Base-by-base conservation (phyloP, 2,888 invertebrate genomes). In the Drosophila putrida region DNA sequence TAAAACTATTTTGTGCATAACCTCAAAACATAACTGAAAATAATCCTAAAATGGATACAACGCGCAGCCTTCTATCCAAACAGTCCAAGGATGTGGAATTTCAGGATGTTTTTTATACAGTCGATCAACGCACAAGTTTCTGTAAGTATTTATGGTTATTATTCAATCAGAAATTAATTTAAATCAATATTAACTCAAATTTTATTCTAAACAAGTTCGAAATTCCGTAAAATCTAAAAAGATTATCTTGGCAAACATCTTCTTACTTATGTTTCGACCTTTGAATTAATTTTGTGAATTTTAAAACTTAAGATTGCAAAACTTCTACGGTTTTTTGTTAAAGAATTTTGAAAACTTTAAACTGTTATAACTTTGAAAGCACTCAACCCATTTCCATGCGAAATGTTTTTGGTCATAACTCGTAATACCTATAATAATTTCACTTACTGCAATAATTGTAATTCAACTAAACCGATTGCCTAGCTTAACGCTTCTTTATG, bases 1-100 rank as follows among this genome's bases (percentile, higher is more conserved):
- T 63, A 62, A 66, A 57, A 8, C 11, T 8, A 4, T 31, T 38
- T 27, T 31, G 31, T 15, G 39, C 11, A 15, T 25, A 62, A 39
- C 20, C 55, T 25, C 28, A 36, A 55, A 54, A 25, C 11, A 39
- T 41, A 31, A 27, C 15, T 58, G 4, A 47, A 38, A 38, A 28
- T 20, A 11, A n/a, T 47, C 27, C 36, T 20, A 25, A 41, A 28
- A 83, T 83, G 81, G 88, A 83, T 4, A 68, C 71, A 67, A 68
- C 78, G 53, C 84, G 81, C 70, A 89, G 67, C 58, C 71, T 76
- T 15, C 64, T 70, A 6, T 65, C 80, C 61, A 90, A 90, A 57
- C 80, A 82, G 49, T 82, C 90, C 20, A 91, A 90, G 82, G 91
- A 93, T 88, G 91, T 92, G 54, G 93, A 92, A 68, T 92, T 92